Conservation (phyloP, 2,797 vertebrate genomes). For the Sphenopsis melanotis region DNA sequence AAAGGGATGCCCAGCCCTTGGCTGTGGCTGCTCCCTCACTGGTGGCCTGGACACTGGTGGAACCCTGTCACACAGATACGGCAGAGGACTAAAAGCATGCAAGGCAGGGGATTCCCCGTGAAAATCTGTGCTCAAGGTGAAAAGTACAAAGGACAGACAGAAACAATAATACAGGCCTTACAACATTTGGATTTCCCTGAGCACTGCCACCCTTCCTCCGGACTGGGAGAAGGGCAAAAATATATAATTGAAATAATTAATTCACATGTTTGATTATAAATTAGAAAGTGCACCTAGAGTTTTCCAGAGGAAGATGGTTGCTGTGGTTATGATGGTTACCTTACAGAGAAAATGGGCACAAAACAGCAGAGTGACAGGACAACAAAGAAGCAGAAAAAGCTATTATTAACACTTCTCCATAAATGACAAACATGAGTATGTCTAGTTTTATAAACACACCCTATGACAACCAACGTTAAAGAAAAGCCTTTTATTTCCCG, state of each 20-base stretch:
- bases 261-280: neutral
- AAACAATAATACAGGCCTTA: neutral
- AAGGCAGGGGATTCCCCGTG: neutral
- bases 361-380: neutral
- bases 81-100: neutral
- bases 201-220: neutral
- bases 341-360: neutral
- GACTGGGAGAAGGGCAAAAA: neutral
- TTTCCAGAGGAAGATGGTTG: neutral
- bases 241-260: neutral
- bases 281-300: neutral
- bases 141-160: neutral
- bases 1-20: neutral
- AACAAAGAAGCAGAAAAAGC: neutral
- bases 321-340: neutral
- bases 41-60: neutral
- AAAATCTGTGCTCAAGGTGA: neutral
- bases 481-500: neutral
- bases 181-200: neutral
- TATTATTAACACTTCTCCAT: neutral
- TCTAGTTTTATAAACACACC: neutral
- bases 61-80: rapidly evolving
- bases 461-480: neutral
- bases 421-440: neutral
- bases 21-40: neutral